Evolutionary conservation across 2,113 vertebrate species (phyloP).

Genomic region (Antigone vipio): DNA sequence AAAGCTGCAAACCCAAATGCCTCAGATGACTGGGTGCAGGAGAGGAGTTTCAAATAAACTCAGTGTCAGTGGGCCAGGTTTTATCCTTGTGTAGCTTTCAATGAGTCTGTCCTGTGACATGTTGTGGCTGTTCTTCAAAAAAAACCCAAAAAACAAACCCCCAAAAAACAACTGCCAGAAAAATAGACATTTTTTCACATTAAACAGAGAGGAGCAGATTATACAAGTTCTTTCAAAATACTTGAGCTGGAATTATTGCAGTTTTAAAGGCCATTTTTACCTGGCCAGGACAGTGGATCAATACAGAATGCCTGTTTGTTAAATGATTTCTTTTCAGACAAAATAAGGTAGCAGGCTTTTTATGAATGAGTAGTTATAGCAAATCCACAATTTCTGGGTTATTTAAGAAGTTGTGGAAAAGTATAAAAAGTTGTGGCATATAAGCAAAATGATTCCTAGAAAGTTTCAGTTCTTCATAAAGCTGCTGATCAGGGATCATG

Average conservation of each 20-base stretch:
- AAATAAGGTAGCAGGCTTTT: not conserved
- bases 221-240: not conserved
- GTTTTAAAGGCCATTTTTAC: not conserved
- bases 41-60: not conserved
- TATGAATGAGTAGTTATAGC: not conserved
- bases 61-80: not conserved
- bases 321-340: not conserved
- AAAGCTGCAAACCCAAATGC: not conserved
- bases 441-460: not conserved
- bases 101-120: not conserved
- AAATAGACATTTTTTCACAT: not conserved
- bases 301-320: not conserved
- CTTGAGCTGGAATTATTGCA: not conserved
- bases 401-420: not conserved
- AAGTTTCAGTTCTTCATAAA: not conserved
- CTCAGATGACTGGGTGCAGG: not conserved
- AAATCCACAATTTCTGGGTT: not conserved
- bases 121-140: not conserved
- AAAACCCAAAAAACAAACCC: not conserved
- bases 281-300: not conserved
- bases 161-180: not conserved
- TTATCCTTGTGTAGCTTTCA: not conserved
- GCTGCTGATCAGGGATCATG: not conserved
- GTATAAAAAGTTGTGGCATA: not conserved
- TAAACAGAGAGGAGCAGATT: not conserved